Evolutionary conservation across 2,797 vertebrate species (phyloP), one percentile per base, ranked within the genome.

Genomic region (Lepus oiostolus): DNA sequence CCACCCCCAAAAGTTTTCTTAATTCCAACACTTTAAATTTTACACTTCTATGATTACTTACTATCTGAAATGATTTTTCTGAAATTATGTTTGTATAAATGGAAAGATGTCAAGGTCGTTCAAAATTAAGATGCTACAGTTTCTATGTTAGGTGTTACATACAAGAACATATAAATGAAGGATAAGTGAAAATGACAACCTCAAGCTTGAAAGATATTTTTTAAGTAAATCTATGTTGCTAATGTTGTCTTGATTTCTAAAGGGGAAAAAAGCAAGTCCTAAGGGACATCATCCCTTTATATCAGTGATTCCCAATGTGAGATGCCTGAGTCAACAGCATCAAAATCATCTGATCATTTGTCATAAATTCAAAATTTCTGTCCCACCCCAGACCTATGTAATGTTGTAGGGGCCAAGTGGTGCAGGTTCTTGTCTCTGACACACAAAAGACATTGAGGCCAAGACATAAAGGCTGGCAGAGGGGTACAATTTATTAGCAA

Each of bases 341-440:
- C 58, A 50, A 22, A 21, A 68, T 8, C 28, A 21, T 38, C 7
- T 83, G 19, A 13, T 13, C 85, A 90, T 81, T 58, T 47, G 4
- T 38, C 74, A 84, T 22, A 94, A 82, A 87, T 60, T 81, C 26
- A 94, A 62, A 85, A 87, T 70, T 35, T 60, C 63, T 52, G 16
- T n/a, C 38, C 19, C 21, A 9, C 10, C 2, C 5, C 30, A 90
- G 10, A 54, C 11, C 35, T 65, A 32, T 47, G 42, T 9, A 47
- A 47, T 9, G 42, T 47, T 47, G 42, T 47, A 47, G 42, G 42
- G 42, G 42, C 42, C 42, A 47, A 47, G 42, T 47, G 42, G 42
- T 47, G 8, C 42, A 47, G 42, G 42, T 47, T 47, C 42, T 47
- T 47, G 1, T 47, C 42, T 42, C 42, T 47, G 42, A 47, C 42